Conservation (phyloP, 1,140 invertebrate genomes). For the Ctenoplectra terminalis region DNA sequence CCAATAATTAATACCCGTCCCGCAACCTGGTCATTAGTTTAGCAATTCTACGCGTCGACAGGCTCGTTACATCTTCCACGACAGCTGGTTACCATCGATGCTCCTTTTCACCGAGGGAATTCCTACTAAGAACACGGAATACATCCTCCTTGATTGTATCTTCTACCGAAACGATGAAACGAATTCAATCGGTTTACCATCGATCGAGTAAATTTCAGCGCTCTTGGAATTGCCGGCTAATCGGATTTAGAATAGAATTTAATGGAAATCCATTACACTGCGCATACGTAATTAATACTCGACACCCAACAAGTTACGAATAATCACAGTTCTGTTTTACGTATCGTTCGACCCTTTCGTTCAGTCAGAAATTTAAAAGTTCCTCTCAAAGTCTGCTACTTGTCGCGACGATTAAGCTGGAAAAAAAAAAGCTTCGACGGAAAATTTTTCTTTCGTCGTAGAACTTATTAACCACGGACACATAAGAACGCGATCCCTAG, state of each 20-base stretch:
- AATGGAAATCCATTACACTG: slow-evolving; percentile 31
- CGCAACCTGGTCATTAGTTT: background rate
- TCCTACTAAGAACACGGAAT: background rate
- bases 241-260: slow-evolving; percentile 36
- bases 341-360: background rate
- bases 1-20: slow-evolving; percentile 17
- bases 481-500: background rate
- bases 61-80: background rate
- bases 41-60: background rate
- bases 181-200: slow-evolving; percentile 4
- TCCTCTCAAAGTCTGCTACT: background rate
- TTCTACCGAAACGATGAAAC: background rate
- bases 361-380: background rate
- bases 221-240: slow-evolving; percentile 9
- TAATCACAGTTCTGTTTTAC: background rate
- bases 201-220: slow-evolving; percentile 19
- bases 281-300: slow-evolving; percentile 34
- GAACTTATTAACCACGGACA: slow-evolving; percentile 1
- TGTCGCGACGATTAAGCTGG: background rate
- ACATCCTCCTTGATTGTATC: background rate
- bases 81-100: background rate
- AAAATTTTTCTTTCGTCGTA: background rate
- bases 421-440: background rate
- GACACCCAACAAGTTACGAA: background rate
- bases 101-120: background rate